Evolutionary conservation across 2,113 vertebrate species (phyloP).

Genomic region (Aplodontia rufa): DNA sequence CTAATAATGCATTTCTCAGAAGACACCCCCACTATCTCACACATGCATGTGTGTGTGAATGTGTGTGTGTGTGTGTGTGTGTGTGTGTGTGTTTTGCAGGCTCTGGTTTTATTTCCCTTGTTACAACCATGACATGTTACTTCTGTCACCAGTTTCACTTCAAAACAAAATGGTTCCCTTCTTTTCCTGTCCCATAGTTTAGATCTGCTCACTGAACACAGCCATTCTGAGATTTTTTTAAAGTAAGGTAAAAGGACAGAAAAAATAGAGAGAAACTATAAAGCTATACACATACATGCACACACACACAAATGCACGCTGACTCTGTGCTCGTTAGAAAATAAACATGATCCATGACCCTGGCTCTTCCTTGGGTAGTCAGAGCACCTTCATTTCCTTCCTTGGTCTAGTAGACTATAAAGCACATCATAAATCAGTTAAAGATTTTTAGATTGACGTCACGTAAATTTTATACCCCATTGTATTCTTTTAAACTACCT

Average conservation of each 20-base stretch:
- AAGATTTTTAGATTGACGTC: background rate
- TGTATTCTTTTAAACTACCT: background rate
- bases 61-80: background rate
- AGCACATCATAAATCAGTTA: background rate
- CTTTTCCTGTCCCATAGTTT: background rate
- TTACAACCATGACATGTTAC: background rate
- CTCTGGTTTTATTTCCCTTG: background rate
- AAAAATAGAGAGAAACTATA: background rate
- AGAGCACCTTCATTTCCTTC: background rate
- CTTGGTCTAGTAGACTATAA: background rate
- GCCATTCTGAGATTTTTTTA: background rate
- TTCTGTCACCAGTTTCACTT: background rate
- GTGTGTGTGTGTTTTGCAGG: no score
- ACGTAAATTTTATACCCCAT: background rate
- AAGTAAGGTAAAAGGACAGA: background rate
- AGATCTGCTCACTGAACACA: background rate
- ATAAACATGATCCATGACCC: background rate
- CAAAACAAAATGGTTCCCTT: background rate
- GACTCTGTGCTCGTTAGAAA: background rate
- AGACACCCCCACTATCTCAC: background rate
- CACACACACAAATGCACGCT: background rate
- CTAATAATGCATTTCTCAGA: background rate
- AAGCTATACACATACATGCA: background rate
- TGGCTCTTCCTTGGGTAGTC: background rate
- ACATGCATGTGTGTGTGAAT: background rate